Evolutionary conservation across 1,140 invertebrate genomes (phyloP).

Genomic region (Ganaspis sp.): DNA sequence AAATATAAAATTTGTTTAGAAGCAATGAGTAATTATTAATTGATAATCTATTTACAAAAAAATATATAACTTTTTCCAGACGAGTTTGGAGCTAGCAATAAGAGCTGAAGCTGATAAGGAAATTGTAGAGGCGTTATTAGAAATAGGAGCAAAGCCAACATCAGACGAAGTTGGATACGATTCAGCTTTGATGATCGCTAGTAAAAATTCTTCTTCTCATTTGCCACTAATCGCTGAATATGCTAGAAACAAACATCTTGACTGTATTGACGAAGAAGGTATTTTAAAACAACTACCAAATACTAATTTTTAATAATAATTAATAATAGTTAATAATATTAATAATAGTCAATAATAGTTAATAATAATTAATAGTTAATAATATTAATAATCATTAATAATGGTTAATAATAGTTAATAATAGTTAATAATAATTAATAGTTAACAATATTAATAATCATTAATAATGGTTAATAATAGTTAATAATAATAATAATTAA

Average conservation of each 20-base stretch:
- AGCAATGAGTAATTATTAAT: too few species aligned
- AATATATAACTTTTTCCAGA: conserved; percentile 54
- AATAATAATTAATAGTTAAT: too few species aligned
- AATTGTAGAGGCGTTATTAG: conserved; percentile 56
- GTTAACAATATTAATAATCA: too few species aligned
- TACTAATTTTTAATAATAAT: neutral
- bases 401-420: too few species aligned
- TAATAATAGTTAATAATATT: too few species aligned
- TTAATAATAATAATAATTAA: too few species aligned
- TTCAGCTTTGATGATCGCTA: conserved; percentile 61
- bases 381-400: too few species aligned
- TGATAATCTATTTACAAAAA: too few species aligned
- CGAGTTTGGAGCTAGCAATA: conserved; percentile 63
- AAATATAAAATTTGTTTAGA: too few species aligned
- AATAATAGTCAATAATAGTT: too few species aligned
- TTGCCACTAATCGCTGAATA: conserved; percentile 45
- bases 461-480: too few species aligned
- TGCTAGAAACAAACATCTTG: neutral
- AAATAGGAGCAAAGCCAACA: conserved; percentile 58
- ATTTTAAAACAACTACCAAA: neutral
- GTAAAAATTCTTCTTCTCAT: conserved; percentile 54
- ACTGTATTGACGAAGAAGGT: neutral
- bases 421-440: too few species aligned
- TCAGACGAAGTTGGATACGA: conserved; percentile 45
- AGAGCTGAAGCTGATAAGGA: conserved; percentile 39